These are phyloP conservation scores for Megalops atlanticus DNA, from an alignment of 2,113 vertebrate species.

Conservation along the genomic window DNA sequence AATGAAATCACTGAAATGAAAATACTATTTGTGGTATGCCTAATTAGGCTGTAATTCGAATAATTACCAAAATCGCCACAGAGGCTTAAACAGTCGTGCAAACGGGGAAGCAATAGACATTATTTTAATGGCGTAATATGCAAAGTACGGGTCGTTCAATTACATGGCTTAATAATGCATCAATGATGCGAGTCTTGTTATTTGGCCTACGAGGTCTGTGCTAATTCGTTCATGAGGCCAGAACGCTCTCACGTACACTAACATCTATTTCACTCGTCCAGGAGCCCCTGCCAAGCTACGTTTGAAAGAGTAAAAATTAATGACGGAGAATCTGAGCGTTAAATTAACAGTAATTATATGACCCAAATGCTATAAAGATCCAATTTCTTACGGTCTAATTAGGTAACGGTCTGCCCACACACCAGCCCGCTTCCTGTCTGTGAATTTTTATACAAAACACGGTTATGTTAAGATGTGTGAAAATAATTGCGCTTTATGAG, in stretches of 20 bases:
- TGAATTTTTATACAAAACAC: conserved; percentile 50
- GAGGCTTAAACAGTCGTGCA: conserved; percentile 97
- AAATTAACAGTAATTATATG: conserved; percentile 99
- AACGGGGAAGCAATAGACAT: conserved; percentile 96
- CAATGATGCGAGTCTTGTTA: conserved; percentile 94
- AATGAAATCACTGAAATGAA: conserved; percentile 82
- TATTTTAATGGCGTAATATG: conserved; percentile 99
- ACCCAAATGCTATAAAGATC: conserved; percentile 93
- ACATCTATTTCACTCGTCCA: conserved; percentile 78
- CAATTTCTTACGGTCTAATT: conserved; percentile 97
- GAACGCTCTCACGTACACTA: conserved; percentile 76
- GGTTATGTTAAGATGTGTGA: conserved; percentile 33
- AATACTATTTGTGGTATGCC: conserved; percentile 85
- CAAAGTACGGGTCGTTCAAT: conserved; percentile 99
- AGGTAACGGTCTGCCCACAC: conserved; percentile 87
- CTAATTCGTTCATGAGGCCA: conserved; percentile 84
- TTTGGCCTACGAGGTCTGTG: conserved; percentile 82
- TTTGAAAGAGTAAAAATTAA: conserved; percentile 93
- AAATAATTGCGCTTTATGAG: conserved; percentile 36
- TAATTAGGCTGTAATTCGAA: conserved; percentile 94
- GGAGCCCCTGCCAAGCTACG: conserved; percentile 83
- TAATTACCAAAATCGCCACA: conserved; percentile 93
- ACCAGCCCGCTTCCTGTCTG: conserved; percentile 78
- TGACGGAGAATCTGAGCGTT: conserved; percentile 95
- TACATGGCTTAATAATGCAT: conserved; percentile 98